A percentile compares a stretch with the other conserved stretches of the same genome.
These are phyloP conservation scores for Temnothorax unifasciatus DNA, from an alignment of 2,888 invertebrate genomes.

Conservation along the genomic window DNA sequence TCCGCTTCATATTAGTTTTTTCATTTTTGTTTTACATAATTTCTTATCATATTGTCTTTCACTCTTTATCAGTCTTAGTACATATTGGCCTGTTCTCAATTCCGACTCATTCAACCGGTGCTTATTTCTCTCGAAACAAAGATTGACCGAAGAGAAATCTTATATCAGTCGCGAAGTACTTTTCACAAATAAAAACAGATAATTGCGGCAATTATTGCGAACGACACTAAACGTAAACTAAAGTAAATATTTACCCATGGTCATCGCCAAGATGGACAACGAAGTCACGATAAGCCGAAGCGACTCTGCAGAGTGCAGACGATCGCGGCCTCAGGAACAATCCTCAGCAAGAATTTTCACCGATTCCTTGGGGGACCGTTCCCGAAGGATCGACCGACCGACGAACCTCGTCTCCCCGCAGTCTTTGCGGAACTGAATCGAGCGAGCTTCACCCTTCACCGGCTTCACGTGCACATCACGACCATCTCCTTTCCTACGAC, in stretches of 20 bases:
- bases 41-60: not conserved
- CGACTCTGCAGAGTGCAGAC: not conserved
- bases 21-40: not conserved
- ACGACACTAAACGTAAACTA: not conserved
- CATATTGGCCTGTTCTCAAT: constrained; percentile 19
- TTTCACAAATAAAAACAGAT: not conserved
- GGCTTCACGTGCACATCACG: constrained; percentile 31
- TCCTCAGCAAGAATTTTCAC: not conserved
- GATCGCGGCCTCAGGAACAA: not conserved
- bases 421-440: constrained; percentile 33
- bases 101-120: not conserved
- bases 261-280: constrained; percentile 7
- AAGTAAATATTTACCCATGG: constrained; percentile 62
- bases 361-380: not conserved
- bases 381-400: constrained; percentile 15
- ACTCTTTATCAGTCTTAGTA: not conserved
- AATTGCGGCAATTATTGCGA: not conserved
- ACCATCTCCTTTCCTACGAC: constrained; percentile 38
- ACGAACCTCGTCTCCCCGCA: constrained; percentile 32
- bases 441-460: no score
- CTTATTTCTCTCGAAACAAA: not conserved
- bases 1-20: not conserved
- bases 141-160: not conserved
- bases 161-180: not conserved
- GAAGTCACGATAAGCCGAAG: not conserved